phyloP scores from a whole-genome alignment of 1,140 invertebrate genomes.

The Drosophila mojavensis region DNA sequence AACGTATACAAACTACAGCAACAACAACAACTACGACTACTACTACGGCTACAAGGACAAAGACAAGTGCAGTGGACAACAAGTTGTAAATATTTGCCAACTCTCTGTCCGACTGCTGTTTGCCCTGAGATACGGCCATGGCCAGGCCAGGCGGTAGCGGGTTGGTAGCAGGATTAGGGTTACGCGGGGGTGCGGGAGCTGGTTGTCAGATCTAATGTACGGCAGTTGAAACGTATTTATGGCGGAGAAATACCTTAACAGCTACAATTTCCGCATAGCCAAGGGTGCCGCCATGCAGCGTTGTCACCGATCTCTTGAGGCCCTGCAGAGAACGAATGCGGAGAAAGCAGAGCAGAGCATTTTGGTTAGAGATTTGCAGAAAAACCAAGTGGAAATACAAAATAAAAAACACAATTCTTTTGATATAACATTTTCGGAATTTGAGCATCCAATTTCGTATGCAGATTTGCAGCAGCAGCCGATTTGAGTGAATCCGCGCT shows the following conservation, averaged over 20 bases:
- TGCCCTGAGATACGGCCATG: conserved; percentile 62
- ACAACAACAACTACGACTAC: conserved; percentile 17
- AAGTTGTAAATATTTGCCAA: conserved; percentile 72
- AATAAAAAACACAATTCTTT: conserved; percentile 23
- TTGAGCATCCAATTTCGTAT: conserved; percentile 41
- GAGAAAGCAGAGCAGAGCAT: conserved; percentile 41
- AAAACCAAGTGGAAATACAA: neutral
- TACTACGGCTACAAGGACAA: conserved; percentile 47
- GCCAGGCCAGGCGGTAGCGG: conserved; percentile 3
- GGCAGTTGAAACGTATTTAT: conserved; percentile 44
- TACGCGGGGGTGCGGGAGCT: neutral
- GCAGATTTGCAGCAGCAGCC: conserved; percentile 56
- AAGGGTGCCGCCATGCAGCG: conserved; percentile 92
- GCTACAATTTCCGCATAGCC: conserved; percentile 97
- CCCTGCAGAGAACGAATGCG: conserved; percentile 85
- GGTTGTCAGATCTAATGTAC: conserved; percentile 28
- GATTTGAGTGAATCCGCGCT: conserved; percentile 9
- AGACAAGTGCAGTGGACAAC: conserved; percentile 68
- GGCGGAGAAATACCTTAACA: conserved; percentile 90
- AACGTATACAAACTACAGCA: conserved; percentile 31
- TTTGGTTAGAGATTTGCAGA: conserved; percentile 40
- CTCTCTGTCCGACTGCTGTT: conserved; percentile 63
- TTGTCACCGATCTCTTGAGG: conserved; percentile 96
- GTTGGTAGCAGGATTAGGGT: too few relatives aligned
- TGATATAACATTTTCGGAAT: conserved; percentile 31